These are phyloP conservation scores for Danionella cerebrum DNA, from an alignment of 2,113 vertebrate species.

Conservation along the genomic window DNA sequence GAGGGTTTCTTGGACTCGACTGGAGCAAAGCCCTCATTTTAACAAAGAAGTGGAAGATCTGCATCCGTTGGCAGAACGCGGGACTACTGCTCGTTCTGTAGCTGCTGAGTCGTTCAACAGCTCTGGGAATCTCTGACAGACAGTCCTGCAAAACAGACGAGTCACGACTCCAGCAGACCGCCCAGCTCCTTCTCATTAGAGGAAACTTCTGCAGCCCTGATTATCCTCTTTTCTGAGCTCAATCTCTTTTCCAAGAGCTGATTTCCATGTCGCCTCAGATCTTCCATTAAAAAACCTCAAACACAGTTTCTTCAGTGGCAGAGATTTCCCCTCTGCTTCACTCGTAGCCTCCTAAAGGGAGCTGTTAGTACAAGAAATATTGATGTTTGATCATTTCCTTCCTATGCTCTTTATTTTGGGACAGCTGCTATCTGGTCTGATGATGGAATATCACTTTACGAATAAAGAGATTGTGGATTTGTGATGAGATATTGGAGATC, in stretches of 20 bases:
- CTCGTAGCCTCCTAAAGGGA: not conserved
- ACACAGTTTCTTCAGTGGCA: constrained; percentile 1
- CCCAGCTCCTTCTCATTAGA: constrained; percentile 62
- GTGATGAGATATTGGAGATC: no score
- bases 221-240: constrained; percentile 4
- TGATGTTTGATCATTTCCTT: not conserved
- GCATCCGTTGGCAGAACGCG: not conserved
- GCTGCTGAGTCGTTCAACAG: no score
- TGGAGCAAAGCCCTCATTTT: no score
- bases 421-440: no score
- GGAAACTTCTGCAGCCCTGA: constrained; percentile 38
- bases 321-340: not conserved
- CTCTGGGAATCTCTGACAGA: not conserved
- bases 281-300: constrained; percentile 3
- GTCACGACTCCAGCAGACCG: constrained; percentile 62
- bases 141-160: constrained; percentile 62
- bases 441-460: no score
- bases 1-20: no score
- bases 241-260: constrained; percentile 10
- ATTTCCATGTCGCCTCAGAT: not conserved
- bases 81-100: not conserved
- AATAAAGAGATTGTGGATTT: no score
- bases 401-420: not conserved
- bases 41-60: not conserved
- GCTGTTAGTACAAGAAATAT: constrained; percentile 10